These are phyloP conservation scores for Salticus scenicus DNA, from an alignment of 2,888 invertebrate species.

Conservation along the genomic window DNA sequence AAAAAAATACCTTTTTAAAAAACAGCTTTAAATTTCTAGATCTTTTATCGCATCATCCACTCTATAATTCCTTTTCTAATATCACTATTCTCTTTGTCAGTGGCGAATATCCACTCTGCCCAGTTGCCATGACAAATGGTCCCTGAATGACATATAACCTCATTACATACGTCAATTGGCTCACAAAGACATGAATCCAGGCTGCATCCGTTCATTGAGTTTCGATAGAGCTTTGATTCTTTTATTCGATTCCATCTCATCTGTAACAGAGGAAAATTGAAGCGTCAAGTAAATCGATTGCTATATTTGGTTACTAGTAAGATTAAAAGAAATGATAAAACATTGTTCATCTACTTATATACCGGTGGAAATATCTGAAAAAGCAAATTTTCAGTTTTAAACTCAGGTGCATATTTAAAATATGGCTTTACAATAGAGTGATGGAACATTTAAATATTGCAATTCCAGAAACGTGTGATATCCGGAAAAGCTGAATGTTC, in stretches of 20 bases:
- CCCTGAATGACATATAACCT: conserved; percentile 45
- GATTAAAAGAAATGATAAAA: neutral
- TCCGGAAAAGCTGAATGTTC: no score
- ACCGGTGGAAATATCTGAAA: no score
- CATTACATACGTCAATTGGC: conserved; percentile 49
- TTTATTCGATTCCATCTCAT: conserved; percentile 32
- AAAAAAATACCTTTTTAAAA: no score
- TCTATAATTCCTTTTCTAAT: no score
- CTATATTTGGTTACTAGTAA: neutral
- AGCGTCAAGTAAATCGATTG: conserved; percentile 42
- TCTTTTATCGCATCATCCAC: no score
- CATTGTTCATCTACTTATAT: no score
- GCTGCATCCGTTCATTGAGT: conserved; percentile 42
- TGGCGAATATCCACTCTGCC: neutral
- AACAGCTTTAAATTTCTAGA: no score
- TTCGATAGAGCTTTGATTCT: conserved; percentile 22
- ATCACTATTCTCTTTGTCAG: neutral
- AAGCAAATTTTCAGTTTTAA: no score
- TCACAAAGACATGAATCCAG: conserved; percentile 50
- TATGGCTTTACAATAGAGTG: no score
- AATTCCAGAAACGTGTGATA: no score
- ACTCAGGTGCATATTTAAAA: no score
- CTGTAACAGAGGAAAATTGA: conserved; percentile 43
- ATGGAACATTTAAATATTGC: no score
- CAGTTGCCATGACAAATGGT: conserved; percentile 61